Percentiles rank a stretch among this genome's conserved stretches.
Evolutionary conservation across 2,113 vertebrate species (phyloP).

Genomic region (Marmota monax): DNA sequence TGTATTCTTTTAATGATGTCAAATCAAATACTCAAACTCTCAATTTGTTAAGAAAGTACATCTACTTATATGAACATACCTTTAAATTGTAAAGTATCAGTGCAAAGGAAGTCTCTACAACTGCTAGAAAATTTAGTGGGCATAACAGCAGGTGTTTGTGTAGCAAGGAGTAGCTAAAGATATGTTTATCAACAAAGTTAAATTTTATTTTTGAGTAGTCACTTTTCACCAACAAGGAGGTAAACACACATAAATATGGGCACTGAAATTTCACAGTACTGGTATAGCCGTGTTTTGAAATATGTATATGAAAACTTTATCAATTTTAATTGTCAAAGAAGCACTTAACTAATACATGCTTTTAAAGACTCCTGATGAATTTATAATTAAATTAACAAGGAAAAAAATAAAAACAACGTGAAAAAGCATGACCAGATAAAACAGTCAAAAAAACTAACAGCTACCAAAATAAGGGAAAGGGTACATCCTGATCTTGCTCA

Average conservation of each 20-base stretch:
- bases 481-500: background rate
- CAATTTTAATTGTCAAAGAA: slow-evolving; percentile 21
- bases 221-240: background rate
- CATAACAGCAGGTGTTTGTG: background rate
- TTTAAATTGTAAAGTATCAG: background rate
- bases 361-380: slow-evolving; percentile 14
- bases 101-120: background rate
- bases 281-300: background rate
- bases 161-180: background rate
- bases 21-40: slow-evolving; percentile 39
- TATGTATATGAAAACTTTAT: background rate
- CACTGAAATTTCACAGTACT: background rate
- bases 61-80: background rate
- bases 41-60: slow-evolving; percentile 29
- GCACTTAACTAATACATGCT: background rate
- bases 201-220: background rate
- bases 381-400: background rate
- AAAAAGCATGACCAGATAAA: slow-evolving; percentile 30
- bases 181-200: background rate
- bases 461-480: slow-evolving; percentile 46
- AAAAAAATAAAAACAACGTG: slow-evolving; percentile 23
- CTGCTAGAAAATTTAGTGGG: background rate
- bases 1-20: background rate
- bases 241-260: slow-evolving; percentile 11
- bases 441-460: background rate